Base-by-base conservation (phyloP, 2,888 invertebrate genomes). In the Eristalis tenax region DNA sequence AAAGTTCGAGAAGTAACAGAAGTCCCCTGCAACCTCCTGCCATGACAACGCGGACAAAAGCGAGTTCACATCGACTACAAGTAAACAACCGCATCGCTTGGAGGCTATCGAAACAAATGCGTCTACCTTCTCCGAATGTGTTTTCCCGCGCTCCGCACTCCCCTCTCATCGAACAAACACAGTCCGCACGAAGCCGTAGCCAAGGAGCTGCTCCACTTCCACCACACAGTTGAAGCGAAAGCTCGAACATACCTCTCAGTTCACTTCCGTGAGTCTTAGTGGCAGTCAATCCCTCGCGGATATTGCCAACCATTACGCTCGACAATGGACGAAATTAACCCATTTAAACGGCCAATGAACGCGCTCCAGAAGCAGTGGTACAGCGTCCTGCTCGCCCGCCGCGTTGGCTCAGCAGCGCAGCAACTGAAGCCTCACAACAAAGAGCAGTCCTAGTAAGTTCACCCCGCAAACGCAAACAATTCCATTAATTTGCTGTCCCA, bases 261-360 rank as follows among this genome's bases (percentile, higher is more conserved):
- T 50, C 50, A 50, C 50, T 4, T 18, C 50, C 18, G 18, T 11
- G 18, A 18, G 50, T 50, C 15, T 74, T 68, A 80, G 74, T 80
- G 38, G 38, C 35, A 61, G 38, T 74, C 10, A 32, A 69, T 38
- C 66, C 13, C 68, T 56, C 50, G 28, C 56, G 63, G 79, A 65
- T 35, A 74, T 28, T 50, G 64, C 40, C 40, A 75, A 26, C 22
- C 56, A 56, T 64, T 57, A 38, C 75, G 38, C 22, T n/a, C 22
- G 32, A 80, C 76, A 77, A 88, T 88, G 87, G 73, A 79, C 38
- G 80, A 83, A 71, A 64, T 65, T 76, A 92, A 92, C 89, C 92
- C 92, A 80, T 92, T 92, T 90, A 92, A 92, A 89, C 91, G 92
- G 82, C 92, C 92, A 50, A 92, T 92, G 92, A 92, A 92, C 89